phyloP scores from a whole-genome alignment of 2,888 invertebrate species.

The Epiblema foenella region DNA sequence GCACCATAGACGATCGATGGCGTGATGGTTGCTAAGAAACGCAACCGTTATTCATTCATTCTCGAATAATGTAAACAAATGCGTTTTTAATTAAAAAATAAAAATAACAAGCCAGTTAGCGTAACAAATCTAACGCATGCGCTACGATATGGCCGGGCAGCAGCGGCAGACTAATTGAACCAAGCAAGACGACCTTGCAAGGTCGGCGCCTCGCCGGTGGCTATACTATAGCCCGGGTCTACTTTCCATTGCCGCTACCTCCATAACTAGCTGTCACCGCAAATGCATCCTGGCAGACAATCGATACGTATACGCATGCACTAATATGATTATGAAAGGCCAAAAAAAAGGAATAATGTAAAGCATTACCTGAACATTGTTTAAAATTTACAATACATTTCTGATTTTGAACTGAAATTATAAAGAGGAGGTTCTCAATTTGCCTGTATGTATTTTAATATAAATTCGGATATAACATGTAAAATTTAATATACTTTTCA shows the following conservation, averaged over 20 bases:
- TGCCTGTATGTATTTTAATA: no score
- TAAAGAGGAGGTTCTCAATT: no score
- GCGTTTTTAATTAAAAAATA: not conserved
- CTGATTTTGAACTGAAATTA: no score
- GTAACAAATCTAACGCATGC: slow-evolving; percentile 29
- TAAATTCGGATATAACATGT: no score
- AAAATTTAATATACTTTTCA: not conserved
- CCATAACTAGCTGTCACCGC: not conserved
- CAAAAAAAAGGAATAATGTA: no score
- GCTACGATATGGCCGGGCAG: slow-evolving; percentile 44
- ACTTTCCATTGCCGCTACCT: slow-evolving; percentile 37
- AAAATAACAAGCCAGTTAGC: not conserved
- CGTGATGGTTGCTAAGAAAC: slow-evolving; percentile 68
- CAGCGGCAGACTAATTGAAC: slow-evolving; percentile 37
- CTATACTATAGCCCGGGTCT: slow-evolving; percentile 22
- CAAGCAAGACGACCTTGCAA: slow-evolving; percentile 62
- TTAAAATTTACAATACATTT: no score
- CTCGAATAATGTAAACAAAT: not conserved
- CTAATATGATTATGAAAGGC: not conserved
- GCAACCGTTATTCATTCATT: slow-evolving; percentile 13
- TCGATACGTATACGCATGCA: not conserved
- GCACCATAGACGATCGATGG: slow-evolving; percentile 55
- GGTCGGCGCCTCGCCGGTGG: slow-evolving; percentile 50
- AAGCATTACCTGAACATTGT: no score
- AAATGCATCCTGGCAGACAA: not conserved